These are phyloP conservation scores for Lepidurus couesii DNA, from an alignment of 1,140 invertebrate species.

Conservation along the genomic window DNA sequence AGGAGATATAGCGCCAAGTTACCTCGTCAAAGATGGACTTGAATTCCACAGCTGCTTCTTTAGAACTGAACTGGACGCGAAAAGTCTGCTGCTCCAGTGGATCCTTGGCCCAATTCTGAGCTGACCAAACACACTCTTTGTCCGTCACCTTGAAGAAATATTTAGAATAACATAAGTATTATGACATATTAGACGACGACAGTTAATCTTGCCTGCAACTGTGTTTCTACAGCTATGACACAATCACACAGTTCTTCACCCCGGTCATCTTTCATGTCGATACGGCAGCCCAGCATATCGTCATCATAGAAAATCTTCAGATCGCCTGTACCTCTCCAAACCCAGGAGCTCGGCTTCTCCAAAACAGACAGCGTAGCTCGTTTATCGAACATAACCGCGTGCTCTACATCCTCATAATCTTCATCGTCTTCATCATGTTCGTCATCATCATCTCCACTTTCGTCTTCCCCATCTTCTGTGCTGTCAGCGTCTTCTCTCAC, in stretches of 20 bases:
- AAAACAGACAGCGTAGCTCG: constrained; percentile 40
- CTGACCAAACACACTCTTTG: constrained; percentile 49
- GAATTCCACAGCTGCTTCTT: constrained; percentile 47
- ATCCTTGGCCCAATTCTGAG: constrained; percentile 46
- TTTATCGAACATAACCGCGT: constrained; percentile 46
- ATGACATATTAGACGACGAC: constrained; percentile 26
- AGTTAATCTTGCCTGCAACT: constrained; percentile 43
- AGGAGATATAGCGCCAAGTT: constrained; percentile 33
- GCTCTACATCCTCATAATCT: constrained; percentile 45
- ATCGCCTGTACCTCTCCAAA: constrained; percentile 44
- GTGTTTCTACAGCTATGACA: constrained; percentile 48
- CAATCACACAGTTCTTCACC: constrained; percentile 49
- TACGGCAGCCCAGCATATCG: constrained; percentile 47
- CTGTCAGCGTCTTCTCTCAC: constrained; percentile 4
- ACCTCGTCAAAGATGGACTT: constrained; percentile 46
- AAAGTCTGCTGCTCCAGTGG: constrained; percentile 45
- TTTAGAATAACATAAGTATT: constrained; percentile 31
- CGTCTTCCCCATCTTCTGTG: constrained; percentile 32
- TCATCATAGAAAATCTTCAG: constrained; percentile 51
- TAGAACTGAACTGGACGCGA: constrained; percentile 47
- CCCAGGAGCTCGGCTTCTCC: constrained; percentile 39
- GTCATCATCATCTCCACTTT: constrained; percentile 35
- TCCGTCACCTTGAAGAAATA: constrained; percentile 42
- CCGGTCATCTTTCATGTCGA: constrained; percentile 46
- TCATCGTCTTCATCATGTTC: constrained; percentile 44